These are phyloP conservation scores for Oscheius sp. DNA, from an alignment of 2,888 invertebrate genomes.

Conservation along the genomic window DNA sequence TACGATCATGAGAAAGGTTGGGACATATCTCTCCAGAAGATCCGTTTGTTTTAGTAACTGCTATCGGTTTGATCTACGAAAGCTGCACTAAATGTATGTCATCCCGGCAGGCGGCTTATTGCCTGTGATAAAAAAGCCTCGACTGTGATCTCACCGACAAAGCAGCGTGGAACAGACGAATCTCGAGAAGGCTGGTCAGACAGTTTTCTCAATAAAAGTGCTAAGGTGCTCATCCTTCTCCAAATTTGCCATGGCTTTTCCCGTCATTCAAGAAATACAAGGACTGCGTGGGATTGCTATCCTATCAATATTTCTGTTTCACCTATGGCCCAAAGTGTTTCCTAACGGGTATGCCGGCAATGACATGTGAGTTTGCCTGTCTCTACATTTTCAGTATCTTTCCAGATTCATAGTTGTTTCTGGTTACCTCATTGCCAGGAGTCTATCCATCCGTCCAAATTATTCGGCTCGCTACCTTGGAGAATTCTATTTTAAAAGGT, in stretches of 20 bases:
- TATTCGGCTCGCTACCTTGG: background rate
- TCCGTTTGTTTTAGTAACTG: no score
- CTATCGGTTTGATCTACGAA: no score
- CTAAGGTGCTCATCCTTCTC: no score
- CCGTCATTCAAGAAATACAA: background rate
- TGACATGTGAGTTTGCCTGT: background rate
- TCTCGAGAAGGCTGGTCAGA: no score
- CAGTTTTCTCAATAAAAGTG: no score
- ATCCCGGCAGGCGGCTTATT: no score
- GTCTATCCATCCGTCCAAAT: background rate
- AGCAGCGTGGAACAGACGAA: no score
- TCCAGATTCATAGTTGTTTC: constrained; percentile 16
- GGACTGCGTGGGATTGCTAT: constrained; percentile 16
- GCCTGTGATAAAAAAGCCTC: no score
- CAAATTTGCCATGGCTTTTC: background rate
- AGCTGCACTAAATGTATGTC: no score
- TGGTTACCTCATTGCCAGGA: constrained; percentile 7
- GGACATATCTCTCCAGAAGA: no score
- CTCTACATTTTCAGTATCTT: background rate
- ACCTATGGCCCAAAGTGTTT: constrained; percentile 7
- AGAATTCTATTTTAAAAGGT: constrained; percentile 16
- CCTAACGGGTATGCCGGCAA: constrained; percentile 13
- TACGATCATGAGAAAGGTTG: no score
- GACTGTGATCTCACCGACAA: no score
- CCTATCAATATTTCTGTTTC: background rate